These are phyloP conservation scores for Orthosia cruda DNA, from an alignment of 2,888 invertebrate genomes.

Conservation along the genomic window DNA sequence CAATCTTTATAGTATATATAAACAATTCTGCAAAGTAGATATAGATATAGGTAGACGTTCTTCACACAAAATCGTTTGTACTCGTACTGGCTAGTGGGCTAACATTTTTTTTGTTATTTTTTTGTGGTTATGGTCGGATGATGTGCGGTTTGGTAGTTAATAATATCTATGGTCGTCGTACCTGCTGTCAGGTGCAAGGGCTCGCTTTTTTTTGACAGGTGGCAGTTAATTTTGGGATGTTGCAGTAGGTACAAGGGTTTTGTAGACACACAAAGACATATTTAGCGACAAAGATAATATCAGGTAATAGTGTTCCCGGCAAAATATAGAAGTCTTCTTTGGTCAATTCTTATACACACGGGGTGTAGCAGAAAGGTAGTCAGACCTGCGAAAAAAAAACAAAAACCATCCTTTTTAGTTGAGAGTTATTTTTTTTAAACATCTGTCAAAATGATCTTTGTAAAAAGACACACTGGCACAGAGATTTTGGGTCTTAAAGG, in stretches of 20 bases:
- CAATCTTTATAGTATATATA: constrained; percentile 77
- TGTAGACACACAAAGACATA: background rate
- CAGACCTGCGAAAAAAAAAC: background rate
- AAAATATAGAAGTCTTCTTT: background rate
- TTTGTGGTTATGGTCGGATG: constrained; percentile 46
- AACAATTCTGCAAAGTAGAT: constrained; percentile 82
- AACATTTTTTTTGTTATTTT: constrained; percentile 59
- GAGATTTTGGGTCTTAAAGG: constrained; percentile 2
- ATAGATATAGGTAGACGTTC: constrained; percentile 73
- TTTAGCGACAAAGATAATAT: background rate
- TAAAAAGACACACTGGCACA: background rate
- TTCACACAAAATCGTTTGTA: constrained; percentile 85
- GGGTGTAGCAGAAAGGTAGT: background rate
- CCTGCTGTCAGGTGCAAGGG: constrained; percentile 43
- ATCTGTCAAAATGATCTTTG: background rate
- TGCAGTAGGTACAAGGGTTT: background rate
- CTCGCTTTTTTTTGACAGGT: constrained; percentile 5
- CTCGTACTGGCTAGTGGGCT: constrained; percentile 73
- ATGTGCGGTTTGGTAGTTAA: constrained; percentile 23
- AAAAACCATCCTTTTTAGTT: background rate
- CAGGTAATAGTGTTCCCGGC: background rate
- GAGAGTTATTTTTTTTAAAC: background rate
- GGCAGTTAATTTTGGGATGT: background rate
- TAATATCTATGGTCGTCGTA: constrained; percentile 17
- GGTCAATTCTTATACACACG: background rate